These are phyloP conservation scores for Anguilla obscura DNA, from an alignment of 2,797 vertebrate species.

Conservation along the genomic window DNA sequence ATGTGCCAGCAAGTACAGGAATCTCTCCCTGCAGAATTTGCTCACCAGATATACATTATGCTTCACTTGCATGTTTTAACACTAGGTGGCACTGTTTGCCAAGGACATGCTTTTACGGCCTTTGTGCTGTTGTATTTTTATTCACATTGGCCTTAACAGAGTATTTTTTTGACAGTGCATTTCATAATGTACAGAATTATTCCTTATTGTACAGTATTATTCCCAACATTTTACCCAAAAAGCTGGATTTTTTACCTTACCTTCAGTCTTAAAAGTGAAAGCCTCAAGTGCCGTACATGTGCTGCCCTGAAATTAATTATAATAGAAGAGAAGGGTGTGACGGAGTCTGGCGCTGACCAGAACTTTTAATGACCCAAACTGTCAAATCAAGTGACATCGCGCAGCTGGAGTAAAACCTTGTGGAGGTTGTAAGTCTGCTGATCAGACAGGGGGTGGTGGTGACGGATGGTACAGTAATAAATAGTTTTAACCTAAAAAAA, in stretches of 20 bases:
- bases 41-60: constrained; percentile 29
- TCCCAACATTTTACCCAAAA: not conserved
- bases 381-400: not conserved
- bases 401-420: not conserved
- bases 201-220: not conserved
- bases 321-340: not conserved
- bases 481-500: not conserved
- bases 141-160: not conserved
- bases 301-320: not conserved
- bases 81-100: constrained; percentile 31
- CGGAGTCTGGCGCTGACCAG: not conserved
- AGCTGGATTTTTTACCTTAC: not conserved
- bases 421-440: not conserved
- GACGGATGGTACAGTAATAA: not conserved
- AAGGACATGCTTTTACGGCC: not conserved
- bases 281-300: not conserved
- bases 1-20: constrained; percentile 5
- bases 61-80: not conserved
- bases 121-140: not conserved
- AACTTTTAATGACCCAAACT: not conserved
- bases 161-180: not conserved
- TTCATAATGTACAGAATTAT: not conserved
- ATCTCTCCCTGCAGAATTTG: constrained; percentile 39
- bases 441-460: not conserved
- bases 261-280: not conserved